Conservation (phyloP, 2,113 vertebrate genomes). For the Petrocephalus zakoni region DNA sequence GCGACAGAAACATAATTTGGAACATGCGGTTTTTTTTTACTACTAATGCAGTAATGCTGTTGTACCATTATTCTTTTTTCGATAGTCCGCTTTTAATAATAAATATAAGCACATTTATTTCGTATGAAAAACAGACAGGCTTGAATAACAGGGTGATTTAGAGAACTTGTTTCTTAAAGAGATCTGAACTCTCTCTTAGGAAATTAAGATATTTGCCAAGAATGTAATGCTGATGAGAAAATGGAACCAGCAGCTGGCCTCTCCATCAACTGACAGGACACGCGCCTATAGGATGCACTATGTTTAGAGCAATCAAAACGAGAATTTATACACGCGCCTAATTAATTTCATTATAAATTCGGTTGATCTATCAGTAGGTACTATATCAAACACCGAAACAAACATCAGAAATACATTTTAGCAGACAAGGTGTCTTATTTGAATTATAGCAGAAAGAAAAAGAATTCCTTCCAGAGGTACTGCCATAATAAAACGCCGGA, state of each 20-base stretch:
- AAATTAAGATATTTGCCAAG: background rate
- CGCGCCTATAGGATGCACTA: background rate
- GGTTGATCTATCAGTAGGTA: background rate
- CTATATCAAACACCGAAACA: background rate
- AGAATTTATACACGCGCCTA: background rate
- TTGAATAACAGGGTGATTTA: background rate
- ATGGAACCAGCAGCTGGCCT: background rate
- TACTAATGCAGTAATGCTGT: background rate
- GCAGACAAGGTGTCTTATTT: background rate
- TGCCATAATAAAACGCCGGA: background rate
- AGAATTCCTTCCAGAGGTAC: background rate
- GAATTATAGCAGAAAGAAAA: background rate
- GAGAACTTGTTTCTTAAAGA: background rate
- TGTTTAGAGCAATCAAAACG: background rate
- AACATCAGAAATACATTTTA: background rate
- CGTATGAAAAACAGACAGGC: background rate
- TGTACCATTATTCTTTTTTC: background rate
- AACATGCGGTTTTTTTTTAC: background rate
- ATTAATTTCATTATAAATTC: background rate
- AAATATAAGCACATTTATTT: conserved; percentile 5
- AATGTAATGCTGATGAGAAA: background rate
- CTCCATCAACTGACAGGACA: background rate
- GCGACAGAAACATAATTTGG: background rate
- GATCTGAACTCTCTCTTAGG: background rate
- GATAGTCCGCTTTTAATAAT: background rate